A percentile compares a stretch with the other conserved stretches of the same genome.
Evolutionary conservation across 2,888 invertebrate species (phyloP).

Genomic region (Odontocerum albicorne): DNA sequence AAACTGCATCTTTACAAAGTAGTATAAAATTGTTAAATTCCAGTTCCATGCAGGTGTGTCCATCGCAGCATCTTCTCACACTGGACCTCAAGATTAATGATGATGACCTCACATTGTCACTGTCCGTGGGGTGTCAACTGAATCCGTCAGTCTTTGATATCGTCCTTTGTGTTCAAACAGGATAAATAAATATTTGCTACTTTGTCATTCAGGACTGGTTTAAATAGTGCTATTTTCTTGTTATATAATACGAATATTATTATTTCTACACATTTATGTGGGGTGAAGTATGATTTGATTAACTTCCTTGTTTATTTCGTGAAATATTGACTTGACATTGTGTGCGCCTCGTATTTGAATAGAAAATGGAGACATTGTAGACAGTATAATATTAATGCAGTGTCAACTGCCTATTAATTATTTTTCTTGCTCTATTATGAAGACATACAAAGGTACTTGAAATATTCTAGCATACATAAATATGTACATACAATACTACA

Average conservation of each 20-base stretch:
- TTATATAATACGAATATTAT: not conserved
- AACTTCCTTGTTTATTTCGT: constrained; percentile 1
- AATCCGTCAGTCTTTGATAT: not conserved
- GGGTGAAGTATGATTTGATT: constrained; percentile 6
- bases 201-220: constrained; percentile 8
- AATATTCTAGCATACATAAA: too few species aligned
- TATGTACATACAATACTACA: too few species aligned
- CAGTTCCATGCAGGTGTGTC: constrained; percentile 11
- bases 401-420: too few species aligned
- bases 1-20: too few species aligned
- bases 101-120: constrained; percentile 8
- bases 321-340: constrained; percentile 2
- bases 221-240: constrained; percentile 1
- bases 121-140: not conserved
- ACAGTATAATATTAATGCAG: too few species aligned
- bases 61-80: constrained; percentile 14
- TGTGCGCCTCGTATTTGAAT: too few species aligned
- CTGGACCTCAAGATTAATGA: constrained; percentile 11
- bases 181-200: constrained; percentile 8
- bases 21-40: too few species aligned
- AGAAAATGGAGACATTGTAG: too few species aligned
- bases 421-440: too few species aligned
- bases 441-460: too few species aligned
- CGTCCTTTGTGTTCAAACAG: not conserved
- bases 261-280: not conserved